These are phyloP conservation scores for Gnathonemus echidnorhynchus DNA, from an alignment of 2,113 vertebrate species.

Conservation along the genomic window DNA sequence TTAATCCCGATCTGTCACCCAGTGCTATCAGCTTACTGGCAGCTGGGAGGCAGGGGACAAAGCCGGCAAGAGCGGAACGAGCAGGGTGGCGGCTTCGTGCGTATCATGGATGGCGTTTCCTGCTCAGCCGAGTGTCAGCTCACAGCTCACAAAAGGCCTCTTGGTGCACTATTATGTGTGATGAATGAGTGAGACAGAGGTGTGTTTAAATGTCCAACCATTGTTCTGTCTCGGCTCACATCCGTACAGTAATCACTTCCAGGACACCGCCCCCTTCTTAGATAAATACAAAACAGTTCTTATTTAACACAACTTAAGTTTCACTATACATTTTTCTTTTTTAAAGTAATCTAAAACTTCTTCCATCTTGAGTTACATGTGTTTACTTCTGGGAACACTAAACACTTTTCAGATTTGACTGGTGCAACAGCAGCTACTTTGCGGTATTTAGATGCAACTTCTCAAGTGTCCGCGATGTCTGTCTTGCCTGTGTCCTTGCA, in stretches of 20 bases:
- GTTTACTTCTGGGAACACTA: neutral
- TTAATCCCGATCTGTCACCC: constrained; percentile 30
- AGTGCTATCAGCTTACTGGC: constrained; percentile 50
- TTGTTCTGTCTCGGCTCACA: neutral
- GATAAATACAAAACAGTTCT: neutral
- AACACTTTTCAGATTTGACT: neutral
- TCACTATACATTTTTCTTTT: neutral
- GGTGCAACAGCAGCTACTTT: neutral
- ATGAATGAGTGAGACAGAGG: neutral
- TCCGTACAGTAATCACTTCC: neutral
- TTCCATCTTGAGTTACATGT: neutral
- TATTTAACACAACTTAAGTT: neutral
- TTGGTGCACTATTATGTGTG: neutral
- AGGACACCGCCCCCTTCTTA: neutral
- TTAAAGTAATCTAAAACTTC: neutral
- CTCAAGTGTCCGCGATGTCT: neutral
- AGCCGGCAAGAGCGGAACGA: constrained; percentile 34
- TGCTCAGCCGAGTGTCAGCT: constrained; percentile 11
- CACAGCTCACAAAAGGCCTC: neutral
- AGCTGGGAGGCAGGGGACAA: constrained; percentile 49
- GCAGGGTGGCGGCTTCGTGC: neutral
- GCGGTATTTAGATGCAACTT: neutral
- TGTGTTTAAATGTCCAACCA: neutral
- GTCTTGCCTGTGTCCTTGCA: neutral
- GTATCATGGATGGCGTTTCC: neutral